Base-by-base conservation (phyloP, 2,888 invertebrate genomes). In the Lepas anatifera region DNA sequence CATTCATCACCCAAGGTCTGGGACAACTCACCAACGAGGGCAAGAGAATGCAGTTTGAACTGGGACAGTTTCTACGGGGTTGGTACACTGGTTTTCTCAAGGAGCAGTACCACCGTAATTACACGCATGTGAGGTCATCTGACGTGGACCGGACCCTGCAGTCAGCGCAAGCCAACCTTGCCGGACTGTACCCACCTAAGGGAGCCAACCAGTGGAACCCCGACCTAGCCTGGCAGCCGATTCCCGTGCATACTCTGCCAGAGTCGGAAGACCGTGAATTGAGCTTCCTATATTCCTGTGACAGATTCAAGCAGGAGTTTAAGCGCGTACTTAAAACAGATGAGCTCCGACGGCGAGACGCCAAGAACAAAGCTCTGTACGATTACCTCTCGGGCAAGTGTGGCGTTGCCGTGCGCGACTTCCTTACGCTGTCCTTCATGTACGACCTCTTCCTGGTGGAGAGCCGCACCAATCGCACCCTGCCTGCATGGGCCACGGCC, bases 131-230 rank as follows among this genome's bases (percentile, higher is more conserved):
- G 2, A 81, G 84, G 68, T 90, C 92, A 64, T 93, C 95, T 0
- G 91, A 95, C 80, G 87, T 89, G 25, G 94, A 95, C 80, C 86
- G 95, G 39, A 92, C 95, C 0, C 80, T 95, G 16, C 92, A 92
- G 90, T 93, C 92, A 71, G 95, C 92, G 0, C 85, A 88, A 77
- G 84, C 87, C 1, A 88, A 92, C 78, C 82, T 94, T 73, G 92
- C 92, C 68, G 94, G 91, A 0, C 79, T 83, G 37, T 83, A 79
- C 70, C 80, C 80, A 8, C 80, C 80, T 0, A 64, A 73, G 13
- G 75, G 73, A 3, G 75, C 76, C 70, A 74, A 73, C 68, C 78
- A 78, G 74, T 77, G 76, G 74, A 77, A 79, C 46, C 66, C 74
- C 2, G 72, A 77, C 35, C 68, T 84, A 2, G 72, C 73, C 0